phyloP scores from a whole-genome alignment of 2,113 vertebrate genomes.

The Cinclus mexicanus region DNA sequence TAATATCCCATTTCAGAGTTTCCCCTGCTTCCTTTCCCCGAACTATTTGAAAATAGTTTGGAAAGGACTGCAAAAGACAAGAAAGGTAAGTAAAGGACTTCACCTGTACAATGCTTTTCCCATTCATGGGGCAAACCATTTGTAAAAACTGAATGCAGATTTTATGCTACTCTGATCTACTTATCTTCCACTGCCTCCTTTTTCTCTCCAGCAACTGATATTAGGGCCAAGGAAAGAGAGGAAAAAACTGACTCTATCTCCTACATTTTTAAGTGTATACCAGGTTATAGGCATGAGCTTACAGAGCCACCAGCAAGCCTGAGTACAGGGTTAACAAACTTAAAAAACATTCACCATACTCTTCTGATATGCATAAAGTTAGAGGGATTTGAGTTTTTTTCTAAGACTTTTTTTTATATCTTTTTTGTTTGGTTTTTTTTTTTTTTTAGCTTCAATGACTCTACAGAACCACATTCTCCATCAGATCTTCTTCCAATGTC shows the following conservation, averaged over 20 bases:
- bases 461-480: constrained; percentile 79
- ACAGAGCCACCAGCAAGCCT: neutral
- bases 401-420: neutral
- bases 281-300: neutral
- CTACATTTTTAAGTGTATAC: neutral
- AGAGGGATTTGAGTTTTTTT: neutral
- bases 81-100: neutral
- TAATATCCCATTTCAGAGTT: neutral
- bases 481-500: constrained; percentile 93
- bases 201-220: neutral
- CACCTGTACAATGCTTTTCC: neutral
- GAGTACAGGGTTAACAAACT: neutral
- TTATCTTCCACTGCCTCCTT: neutral
- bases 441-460: constrained; percentile 72
- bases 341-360: neutral
- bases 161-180: neutral
- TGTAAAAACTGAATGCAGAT: neutral
- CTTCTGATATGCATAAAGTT: neutral
- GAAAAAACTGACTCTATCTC: neutral
- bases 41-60: neutral
- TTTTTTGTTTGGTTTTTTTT: neutral
- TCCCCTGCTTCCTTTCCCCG: neutral
- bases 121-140: neutral
- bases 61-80: neutral
- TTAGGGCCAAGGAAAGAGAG: neutral